These are phyloP conservation scores for Liparis tanakae DNA, from an alignment of 2,797 vertebrate genomes.

Conservation along the genomic window DNA sequence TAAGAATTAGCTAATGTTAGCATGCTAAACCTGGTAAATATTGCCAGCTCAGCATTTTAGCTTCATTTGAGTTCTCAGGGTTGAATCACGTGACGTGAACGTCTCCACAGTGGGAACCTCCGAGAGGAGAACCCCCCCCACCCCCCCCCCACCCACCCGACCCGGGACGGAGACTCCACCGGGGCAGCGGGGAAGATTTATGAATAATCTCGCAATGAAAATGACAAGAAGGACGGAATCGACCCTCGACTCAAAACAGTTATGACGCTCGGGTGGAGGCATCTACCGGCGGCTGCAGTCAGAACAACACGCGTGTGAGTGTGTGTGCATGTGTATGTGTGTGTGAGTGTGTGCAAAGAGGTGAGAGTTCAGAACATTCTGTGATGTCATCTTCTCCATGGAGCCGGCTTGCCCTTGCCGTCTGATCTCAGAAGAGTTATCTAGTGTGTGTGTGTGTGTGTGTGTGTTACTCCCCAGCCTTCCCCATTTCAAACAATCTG, in stretches of 20 bases:
- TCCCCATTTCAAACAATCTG: conserved; percentile 26
- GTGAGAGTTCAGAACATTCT: too few species aligned
- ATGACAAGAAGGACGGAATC: not conserved
- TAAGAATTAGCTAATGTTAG: too few species aligned
- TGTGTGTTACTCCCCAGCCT: conserved; percentile 6
- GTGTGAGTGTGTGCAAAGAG: conserved; percentile 8
- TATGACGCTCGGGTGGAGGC: not conserved
- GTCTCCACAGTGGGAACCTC: conserved; percentile 4
- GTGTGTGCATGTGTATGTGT: conserved; percentile 2
- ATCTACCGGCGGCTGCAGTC: conserved; percentile 20
- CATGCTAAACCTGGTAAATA: not conserved
- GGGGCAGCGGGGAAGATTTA: not conserved
- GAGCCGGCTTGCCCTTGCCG: too few species aligned
- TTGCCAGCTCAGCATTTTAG: not conserved
- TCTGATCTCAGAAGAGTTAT: too few species aligned
- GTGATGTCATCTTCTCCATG: too few species aligned
- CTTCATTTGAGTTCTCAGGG: not conserved
- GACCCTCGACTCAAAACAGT: conserved; percentile 32
- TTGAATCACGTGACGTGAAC: not conserved
- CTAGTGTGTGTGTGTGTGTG: conserved; percentile 7
- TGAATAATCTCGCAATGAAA: not conserved
- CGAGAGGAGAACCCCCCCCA: not conserved
- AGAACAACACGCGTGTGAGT: not conserved
- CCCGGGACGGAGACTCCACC: not conserved
- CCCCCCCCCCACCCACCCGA: not conserved